Evolutionary conservation across 2,888 invertebrate genomes (phyloP).

Genomic region (Ommatoiulus sabulosus): DNA sequence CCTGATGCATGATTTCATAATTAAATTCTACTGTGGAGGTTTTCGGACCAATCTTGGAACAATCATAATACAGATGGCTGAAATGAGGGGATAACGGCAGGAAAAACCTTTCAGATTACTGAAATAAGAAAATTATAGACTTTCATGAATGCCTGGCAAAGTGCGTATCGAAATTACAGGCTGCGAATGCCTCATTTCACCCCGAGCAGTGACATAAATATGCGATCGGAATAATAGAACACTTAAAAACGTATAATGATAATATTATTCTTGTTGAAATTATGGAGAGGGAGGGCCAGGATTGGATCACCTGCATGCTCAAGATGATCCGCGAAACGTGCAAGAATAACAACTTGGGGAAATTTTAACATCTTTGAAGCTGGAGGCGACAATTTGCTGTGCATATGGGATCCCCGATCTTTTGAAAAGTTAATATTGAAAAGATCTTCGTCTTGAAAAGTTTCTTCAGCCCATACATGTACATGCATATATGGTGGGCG

Average conservation of each 20-base stretch:
- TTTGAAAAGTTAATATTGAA: too few species aligned
- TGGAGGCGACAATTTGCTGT: background rate
- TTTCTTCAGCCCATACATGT: too few species aligned
- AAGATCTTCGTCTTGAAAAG: too few species aligned
- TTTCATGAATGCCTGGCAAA: constrained; percentile 5
- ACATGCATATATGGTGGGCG: too few species aligned
- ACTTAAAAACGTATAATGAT: constrained; percentile 6
- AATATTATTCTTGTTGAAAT: constrained; percentile 12
- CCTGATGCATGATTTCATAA: too few species aligned
- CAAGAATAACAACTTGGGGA: background rate
- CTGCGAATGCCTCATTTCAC: constrained; percentile 7
- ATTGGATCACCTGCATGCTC: background rate
- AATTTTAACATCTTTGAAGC: background rate
- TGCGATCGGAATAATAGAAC: background rate
- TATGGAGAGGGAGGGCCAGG: background rate
- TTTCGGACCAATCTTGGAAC: too few species aligned
- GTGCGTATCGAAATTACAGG: constrained; percentile 22
- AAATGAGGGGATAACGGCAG: background rate
- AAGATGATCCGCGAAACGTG: background rate
- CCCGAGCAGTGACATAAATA: constrained; percentile 6
- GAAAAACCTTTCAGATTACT: background rate
- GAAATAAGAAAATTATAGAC: background rate
- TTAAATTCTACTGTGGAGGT: too few species aligned
- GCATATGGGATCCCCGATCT: background rate
- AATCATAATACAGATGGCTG: too few species aligned